Percentiles rank a stretch among this genome's conserved stretches.
These are phyloP conservation scores for Corticium candelabrum DNA, from an alignment of 37 sponge, comb jelly and placozoan genomes.

Conservation along the genomic window DNA sequence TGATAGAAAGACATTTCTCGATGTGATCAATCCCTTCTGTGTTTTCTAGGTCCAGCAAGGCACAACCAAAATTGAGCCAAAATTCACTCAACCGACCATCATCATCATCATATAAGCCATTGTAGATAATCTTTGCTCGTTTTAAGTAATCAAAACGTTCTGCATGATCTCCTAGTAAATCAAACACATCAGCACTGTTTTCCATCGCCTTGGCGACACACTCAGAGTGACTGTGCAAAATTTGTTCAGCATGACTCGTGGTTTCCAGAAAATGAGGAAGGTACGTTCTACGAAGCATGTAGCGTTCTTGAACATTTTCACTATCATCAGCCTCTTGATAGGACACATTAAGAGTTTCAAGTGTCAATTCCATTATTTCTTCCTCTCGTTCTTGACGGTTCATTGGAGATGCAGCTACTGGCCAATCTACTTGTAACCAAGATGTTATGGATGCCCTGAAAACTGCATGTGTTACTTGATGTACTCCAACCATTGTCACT, in stretches of 20 bases:
- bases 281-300: neutral
- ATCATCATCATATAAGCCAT: neutral
- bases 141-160: neutral
- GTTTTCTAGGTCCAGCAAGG: neutral
- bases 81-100: neutral
- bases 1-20: neutral
- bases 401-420: neutral
- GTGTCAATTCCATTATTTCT: neutral
- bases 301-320: neutral
- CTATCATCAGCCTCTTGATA: neutral
- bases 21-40: neutral
- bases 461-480: neutral
- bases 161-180: neutral
- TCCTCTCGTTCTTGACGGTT: too few relatives aligned
- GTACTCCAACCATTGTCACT: neutral
- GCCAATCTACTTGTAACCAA: neutral
- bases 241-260: neutral
- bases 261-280: neutral
- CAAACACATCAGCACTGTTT: neutral
- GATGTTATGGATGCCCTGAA: neutral
- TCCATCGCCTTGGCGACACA: neutral
- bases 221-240: neutral
- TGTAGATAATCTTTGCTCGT: neutral
- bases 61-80: neutral
- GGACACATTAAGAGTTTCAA: neutral